Percentiles rank a stretch among this genome's conserved stretches.
These are phyloP conservation scores for Pantherophis vulpinus DNA, from an alignment of 2,797 vertebrate species.

Conservation along the genomic window DNA sequence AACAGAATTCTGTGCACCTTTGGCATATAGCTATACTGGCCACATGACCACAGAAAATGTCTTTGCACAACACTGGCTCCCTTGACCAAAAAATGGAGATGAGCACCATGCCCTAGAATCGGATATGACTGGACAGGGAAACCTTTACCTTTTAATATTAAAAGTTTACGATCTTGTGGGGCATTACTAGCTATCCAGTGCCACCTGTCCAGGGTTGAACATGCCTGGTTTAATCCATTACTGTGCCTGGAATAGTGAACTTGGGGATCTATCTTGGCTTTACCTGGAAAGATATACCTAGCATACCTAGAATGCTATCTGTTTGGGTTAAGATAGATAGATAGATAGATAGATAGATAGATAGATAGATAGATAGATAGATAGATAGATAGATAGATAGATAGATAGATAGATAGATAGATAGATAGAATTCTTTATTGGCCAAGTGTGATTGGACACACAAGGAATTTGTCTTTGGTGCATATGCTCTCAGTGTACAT, in stretches of 20 bases:
- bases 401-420: too few species aligned
- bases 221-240: neutral
- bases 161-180: neutral
- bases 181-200: neutral
- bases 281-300: neutral
- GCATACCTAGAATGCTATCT: neutral
- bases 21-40: neutral
- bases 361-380: too few species aligned
- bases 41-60: neutral
- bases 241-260: neutral
- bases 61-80: neutral
- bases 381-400: too few species aligned
- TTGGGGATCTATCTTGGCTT: neutral
- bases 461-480: too few species aligned
- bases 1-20: neutral
- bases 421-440: too few species aligned
- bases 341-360: too few species aligned
- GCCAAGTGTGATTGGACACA: too few species aligned
- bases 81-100: neutral
- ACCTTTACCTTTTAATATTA: neutral
- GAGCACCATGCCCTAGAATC: neutral
- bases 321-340: too few species aligned
- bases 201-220: too few species aligned
- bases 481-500: too few species aligned
- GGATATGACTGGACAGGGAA: neutral